Percentiles rank a stretch among this genome's conserved stretches.
phyloP scores from a whole-genome alignment of 30 jellyfish, hydroid and myxozoan species.

The Rhopilema esculentum region DNA sequence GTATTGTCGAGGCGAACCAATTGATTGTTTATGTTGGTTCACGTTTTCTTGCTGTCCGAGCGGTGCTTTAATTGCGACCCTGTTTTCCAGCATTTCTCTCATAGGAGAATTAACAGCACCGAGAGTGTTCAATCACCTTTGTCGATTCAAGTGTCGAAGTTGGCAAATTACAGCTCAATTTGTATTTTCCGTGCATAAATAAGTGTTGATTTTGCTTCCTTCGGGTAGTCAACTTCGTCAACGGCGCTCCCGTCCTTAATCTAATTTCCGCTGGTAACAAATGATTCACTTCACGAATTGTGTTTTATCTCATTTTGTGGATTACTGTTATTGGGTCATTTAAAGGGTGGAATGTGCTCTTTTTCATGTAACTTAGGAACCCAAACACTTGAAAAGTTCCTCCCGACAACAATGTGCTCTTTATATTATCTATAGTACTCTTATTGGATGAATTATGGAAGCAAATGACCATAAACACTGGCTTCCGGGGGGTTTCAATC shows the following conservation, averaged over 20 bases:
- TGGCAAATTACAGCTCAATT: neutral
- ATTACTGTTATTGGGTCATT: too few relatives aligned
- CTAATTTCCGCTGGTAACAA: neutral
- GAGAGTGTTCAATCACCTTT: neutral
- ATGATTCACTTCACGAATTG: neutral
- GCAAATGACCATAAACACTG: neutral
- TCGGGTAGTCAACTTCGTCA: neutral
- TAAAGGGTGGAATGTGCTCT: neutral
- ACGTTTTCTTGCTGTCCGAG: neutral
- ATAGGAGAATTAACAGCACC: neutral
- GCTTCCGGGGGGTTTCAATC: neutral
- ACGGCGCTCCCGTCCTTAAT: neutral
- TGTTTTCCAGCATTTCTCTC: neutral
- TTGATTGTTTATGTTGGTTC: neutral
- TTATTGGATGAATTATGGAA: neutral
- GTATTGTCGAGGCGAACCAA: neutral
- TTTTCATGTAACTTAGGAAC: neutral
- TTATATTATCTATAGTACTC: neutral
- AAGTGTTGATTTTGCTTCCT: neutral
- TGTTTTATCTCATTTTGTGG: neutral
- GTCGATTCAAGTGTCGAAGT: neutral
- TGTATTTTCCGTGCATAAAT: neutral
- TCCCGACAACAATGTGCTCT: neutral
- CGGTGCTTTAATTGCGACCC: neutral
- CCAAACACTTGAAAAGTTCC: neutral